A percentile compares a stretch with the other conserved stretches of the same genome.
These are phyloP conservation scores for Meandrina meandrites DNA, from an alignment of 92 coral and sea anemone species.

Conservation along the genomic window DNA sequence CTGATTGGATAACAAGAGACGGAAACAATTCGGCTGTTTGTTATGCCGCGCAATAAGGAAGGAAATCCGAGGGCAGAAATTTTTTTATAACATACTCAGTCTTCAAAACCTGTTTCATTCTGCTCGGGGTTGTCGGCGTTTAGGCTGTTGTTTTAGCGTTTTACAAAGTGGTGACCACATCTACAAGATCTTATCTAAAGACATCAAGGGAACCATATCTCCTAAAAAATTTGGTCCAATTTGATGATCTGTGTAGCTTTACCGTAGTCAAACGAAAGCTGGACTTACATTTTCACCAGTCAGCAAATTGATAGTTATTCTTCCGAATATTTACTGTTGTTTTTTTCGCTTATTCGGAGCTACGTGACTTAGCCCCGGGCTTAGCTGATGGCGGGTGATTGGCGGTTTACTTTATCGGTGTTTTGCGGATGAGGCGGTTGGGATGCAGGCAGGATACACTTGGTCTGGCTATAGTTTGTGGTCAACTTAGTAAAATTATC, in stretches of 20 bases:
- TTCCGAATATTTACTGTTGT: not conserved
- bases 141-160: not conserved
- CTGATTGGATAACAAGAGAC: not conserved
- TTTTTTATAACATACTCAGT: not conserved
- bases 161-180: not conserved
- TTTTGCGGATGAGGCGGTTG: not conserved
- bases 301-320: not conserved
- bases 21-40: not conserved
- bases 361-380: constrained; percentile 11
- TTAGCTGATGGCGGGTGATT: not conserved
- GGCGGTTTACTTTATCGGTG: constrained; percentile 5
- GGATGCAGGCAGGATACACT: not conserved
- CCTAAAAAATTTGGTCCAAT: not conserved
- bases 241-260: not conserved
- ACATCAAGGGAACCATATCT: not conserved
- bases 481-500: constrained; percentile 5
- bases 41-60: not conserved
- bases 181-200: not conserved
- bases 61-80: not conserved
- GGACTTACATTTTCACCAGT: not conserved
- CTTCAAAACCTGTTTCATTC: not conserved
- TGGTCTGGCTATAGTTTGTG: not conserved
- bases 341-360: not conserved
- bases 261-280: not conserved
- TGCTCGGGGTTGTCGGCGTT: not conserved